phyloP scores from a whole-genome alignment of 2,797 vertebrate species.

The Bryconaethiops microstoma region DNA sequence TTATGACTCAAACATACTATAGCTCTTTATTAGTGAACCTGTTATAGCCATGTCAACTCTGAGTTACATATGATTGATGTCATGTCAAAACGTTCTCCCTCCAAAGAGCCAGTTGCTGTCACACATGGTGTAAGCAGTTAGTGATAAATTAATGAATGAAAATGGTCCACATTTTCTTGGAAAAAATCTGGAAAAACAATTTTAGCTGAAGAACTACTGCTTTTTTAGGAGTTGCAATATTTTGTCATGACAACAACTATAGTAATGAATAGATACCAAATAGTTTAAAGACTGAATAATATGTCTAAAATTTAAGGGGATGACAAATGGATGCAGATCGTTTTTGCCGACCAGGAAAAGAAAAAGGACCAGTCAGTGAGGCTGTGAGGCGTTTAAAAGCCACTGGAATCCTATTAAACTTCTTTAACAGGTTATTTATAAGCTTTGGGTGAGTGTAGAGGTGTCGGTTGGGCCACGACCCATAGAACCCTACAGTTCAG shows the following conservation, averaged over 20 bases:
- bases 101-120: too few relatives aligned
- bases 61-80: too few relatives aligned
- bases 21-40: neutral
- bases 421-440: conserved; percentile 53
- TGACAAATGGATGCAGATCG: neutral
- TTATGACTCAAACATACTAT: neutral
- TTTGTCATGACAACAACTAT: neutral
- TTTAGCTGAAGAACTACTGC: too few relatives aligned
- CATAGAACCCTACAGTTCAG: neutral
- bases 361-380: neutral
- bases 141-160: too few relatives aligned
- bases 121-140: too few relatives aligned
- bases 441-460: conserved; percentile 2
- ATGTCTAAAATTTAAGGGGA: neutral
- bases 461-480: neutral
- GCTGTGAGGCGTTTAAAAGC: conserved; percentile 34
- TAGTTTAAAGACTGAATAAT: neutral
- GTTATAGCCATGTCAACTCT: too few relatives aligned
- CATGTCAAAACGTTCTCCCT: too few relatives aligned
- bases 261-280: neutral
- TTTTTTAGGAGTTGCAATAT: neutral
- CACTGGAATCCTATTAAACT: conserved; percentile 46
- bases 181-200: too few relatives aligned
- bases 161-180: too few relatives aligned
- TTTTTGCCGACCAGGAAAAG: neutral